These are phyloP conservation scores for Vicugna pacos DNA, from an alignment of 2,113 vertebrate genomes.

Conservation along the genomic window DNA sequence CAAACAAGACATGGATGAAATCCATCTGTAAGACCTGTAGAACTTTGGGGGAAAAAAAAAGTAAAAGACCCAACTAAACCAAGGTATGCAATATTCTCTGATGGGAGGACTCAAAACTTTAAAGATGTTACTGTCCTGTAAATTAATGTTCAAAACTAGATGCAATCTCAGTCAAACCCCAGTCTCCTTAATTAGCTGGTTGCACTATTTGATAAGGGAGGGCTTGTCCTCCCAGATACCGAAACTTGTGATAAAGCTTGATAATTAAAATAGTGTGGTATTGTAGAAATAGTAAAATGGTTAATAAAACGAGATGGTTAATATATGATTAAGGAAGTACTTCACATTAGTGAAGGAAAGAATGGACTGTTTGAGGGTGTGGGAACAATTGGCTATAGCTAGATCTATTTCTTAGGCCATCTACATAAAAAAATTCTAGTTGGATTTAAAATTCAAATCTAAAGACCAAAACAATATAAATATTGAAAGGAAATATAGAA, in stretches of 20 bases:
- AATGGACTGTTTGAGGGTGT: neutral
- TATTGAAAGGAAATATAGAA: neutral
- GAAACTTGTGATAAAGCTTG: neutral
- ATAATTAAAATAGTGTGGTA: neutral
- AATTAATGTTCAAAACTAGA: neutral
- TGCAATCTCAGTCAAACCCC: neutral
- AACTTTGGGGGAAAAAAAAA: neutral
- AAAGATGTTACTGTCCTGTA: neutral
- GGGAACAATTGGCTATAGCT: neutral
- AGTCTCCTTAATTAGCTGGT: neutral
- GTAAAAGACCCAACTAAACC: neutral
- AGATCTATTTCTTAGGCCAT: neutral
- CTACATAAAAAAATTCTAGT: neutral
- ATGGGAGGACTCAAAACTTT: neutral
- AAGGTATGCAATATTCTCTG: neutral
- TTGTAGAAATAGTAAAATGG: neutral
- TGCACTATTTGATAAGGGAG: neutral
- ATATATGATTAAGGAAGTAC: neutral
- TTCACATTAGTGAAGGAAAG: neutral
- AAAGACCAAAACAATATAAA: neutral
- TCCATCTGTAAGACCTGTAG: neutral
- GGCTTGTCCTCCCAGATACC: neutral
- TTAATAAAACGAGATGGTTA: neutral
- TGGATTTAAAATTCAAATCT: constrained; percentile 5
- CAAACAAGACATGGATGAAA: neutral